Percentiles rank a stretch among this genome's conserved stretches.
phyloP scores from a whole-genome alignment of 2,888 invertebrate genomes.

The Lasioglossum pauxillum region DNA sequence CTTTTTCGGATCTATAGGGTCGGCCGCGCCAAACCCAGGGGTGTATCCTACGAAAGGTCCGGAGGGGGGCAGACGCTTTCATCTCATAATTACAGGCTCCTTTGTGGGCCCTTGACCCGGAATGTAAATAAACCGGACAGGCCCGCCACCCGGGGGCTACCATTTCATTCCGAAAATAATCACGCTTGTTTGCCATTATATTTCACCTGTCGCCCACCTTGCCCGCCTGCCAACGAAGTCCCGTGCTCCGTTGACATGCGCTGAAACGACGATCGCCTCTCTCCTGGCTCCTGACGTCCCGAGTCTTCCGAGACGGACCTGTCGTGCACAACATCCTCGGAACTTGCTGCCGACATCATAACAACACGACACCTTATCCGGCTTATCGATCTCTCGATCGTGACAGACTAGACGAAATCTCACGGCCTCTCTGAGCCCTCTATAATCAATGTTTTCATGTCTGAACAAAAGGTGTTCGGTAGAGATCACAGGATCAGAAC shows the following conservation, averaged over 20 bases:
- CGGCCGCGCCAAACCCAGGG: conserved; percentile 1
- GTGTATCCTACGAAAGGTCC: conserved; percentile 45
- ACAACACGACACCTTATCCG: not conserved
- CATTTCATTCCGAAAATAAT: conserved; percentile 64
- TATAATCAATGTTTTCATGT: not conserved
- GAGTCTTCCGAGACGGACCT: not conserved
- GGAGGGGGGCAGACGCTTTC: conserved; percentile 67
- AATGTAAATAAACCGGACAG: conserved; percentile 63
- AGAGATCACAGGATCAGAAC: not conserved
- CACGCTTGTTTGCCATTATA: conserved; percentile 47
- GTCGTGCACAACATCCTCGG: not conserved
- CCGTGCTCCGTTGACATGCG: not conserved
- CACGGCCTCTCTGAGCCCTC: not conserved
- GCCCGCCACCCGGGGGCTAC: conserved; percentile 20
- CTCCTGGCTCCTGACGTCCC: not conserved
- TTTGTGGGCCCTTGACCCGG: conserved; percentile 65
- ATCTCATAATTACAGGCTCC: conserved; percentile 74
- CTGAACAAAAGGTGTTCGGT: not conserved
- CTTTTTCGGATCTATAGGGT: conserved; percentile 52
- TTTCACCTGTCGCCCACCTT: conserved; percentile 29
- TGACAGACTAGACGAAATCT: not conserved
- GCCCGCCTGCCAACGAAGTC: not conserved
- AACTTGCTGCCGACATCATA: not conserved
- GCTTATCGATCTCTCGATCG: not conserved
- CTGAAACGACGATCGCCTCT: not conserved